Base-by-base conservation (phyloP, 2,888 invertebrate genomes). In the Agrilus biguttatus region DNA sequence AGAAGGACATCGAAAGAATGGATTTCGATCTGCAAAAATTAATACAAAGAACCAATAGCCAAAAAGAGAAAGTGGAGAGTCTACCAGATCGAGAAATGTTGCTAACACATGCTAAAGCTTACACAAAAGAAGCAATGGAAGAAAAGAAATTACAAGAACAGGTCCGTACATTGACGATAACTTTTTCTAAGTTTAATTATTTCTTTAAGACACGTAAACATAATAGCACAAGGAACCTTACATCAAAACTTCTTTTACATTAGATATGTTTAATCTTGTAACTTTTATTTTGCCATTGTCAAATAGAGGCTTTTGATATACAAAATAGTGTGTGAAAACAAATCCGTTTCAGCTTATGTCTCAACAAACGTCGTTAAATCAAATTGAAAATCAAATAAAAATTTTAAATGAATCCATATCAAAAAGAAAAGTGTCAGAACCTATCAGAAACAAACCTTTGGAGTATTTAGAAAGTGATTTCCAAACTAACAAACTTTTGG, bases 1-100 rank as follows among this genome's bases (percentile, higher is more conserved):
- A 86, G 52, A 78, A 81, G 51, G 91, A 91, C 60, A 79, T 90
- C 41, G 78, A 80, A 53, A 80, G 85, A 48, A 89, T 90, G 85
- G 86, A 87, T 49, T 79, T 83, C 42, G 91, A 92, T 42, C 48
- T 53, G 21, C 37, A 45, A n/a, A 51, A 47, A 45, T 42, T 57
- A 28, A 14, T 45, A 10, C 55, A 55, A 40, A 49, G 52, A 14
- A 48, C 53, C 14, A 49, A 53, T 14, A 47, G 50, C 41, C 57
- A 57, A 44, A 51, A 72, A 61, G 66, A 70, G 36, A 73, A 82
- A 72, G 70, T 83, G 40, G 77, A 81, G 48, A 75, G 77, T 50
- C 71, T 77, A 35, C 72, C 74, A 36, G 77, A 81, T 58, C 77
- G 76, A 53, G 79, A 80, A 45, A 71, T 74, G 19, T 70, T 83